Evolutionary conservation across 2,113 vertebrate genomes (phyloP), one percentile per base, ranked within the genome.

Genomic region (Petromus typicus): DNA sequence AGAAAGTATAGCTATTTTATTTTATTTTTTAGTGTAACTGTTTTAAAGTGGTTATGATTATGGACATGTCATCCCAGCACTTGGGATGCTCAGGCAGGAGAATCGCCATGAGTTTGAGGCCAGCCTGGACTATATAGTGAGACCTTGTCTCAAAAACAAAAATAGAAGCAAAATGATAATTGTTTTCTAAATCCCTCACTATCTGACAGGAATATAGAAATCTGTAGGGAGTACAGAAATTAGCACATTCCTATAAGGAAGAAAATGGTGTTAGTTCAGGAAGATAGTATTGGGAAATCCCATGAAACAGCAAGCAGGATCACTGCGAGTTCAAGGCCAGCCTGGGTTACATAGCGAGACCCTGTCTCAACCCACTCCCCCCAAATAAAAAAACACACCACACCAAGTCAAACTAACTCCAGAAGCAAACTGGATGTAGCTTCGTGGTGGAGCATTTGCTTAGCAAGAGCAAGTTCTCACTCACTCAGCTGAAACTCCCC

Each of bases 181-280:
- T 43, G 27, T 88, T 92, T 94, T 87, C 64, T 88, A 87, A 94
- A 84, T 75, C 80, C 95, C 94, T 79, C 48, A 48, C 17, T 43
- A 57, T 94, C 86, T 90, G 64, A 57, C 86, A 90, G 86, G 92
- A 96, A 90, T 45, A 37, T 48, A 37, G 69, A 94, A 40, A 76
- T 93, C 64, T 93, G 83, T 63, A 94, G 82, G 57, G 87, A 91
- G 89, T 61, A 75, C 91, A 86, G 67, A 91, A 93, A 75, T 43
- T 92, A 89, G 92, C 63, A 63, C 90, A 94, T 96, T 96, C 76
- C 69, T 90, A 18, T 92, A 73, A 94, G 48, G 48, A 94, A 80
- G 83, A 56, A 84, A 92, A 90, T 88, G 82, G 90, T 32, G 48
- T 95, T 94, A 75, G 57, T 63, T 80, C 69, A 45, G 56, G 87